phyloP scores from a whole-genome alignment of 2,113 vertebrate species.

The Hydropotes inermis region DNA sequence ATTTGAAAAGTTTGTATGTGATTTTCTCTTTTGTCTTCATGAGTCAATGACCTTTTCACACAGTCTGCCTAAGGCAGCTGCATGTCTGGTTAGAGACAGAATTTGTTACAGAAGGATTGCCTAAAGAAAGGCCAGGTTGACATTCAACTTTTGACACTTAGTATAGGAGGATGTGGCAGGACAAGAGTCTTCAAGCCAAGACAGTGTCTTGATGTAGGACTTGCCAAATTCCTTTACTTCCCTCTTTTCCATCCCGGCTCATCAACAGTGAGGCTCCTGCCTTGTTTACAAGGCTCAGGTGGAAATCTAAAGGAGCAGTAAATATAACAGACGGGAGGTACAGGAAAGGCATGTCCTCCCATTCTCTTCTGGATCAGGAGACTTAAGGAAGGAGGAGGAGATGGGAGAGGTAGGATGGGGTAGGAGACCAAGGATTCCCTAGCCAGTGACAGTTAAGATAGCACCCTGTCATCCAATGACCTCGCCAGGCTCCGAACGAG shows the following conservation, averaged over 20 bases:
- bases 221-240: not conserved
- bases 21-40: conserved; percentile 27
- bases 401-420: not conserved
- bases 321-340: not conserved
- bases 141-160: not conserved
- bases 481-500: not conserved
- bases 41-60: not conserved
- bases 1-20: not conserved
- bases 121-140: not conserved
- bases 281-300: not conserved
- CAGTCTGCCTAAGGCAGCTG: not conserved
- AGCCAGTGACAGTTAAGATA: not conserved
- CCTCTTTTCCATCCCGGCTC: not conserved
- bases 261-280: not conserved
- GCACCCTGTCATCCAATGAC: not conserved
- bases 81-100: not conserved
- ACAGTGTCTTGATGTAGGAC: not conserved
- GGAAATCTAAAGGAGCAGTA: not conserved
- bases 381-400: not conserved
- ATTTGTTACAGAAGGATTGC: not conserved
- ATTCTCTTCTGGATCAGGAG: not conserved
- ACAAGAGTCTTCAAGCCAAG: not conserved
- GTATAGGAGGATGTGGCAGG: not conserved
- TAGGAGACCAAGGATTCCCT: not conserved
- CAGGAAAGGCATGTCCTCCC: not conserved